Evolutionary conservation across 2,888 invertebrate genomes (phyloP).

Genomic region (Lepidocyrtoides sp.): DNA sequence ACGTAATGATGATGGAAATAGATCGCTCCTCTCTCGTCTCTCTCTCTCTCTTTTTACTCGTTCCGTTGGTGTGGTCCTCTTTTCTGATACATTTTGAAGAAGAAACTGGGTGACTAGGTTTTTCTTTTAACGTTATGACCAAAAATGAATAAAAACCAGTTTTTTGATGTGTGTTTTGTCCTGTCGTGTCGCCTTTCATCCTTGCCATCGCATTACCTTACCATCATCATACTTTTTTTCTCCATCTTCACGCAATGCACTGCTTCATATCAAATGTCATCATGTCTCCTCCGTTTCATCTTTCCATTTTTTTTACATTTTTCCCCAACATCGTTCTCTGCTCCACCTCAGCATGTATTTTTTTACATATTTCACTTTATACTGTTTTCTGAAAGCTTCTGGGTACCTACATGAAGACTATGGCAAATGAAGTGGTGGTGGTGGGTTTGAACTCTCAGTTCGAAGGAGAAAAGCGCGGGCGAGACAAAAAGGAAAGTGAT

Average conservation of each 20-base stretch:
- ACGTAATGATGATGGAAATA: not conserved
- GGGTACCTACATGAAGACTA: no score
- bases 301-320: constrained; percentile 7
- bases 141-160: not conserved
- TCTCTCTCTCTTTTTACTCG: not conserved
- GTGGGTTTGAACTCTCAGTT: no score
- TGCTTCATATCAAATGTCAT: not conserved
- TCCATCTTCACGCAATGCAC: not conserved
- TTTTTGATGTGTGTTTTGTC: not conserved
- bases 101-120: constrained; percentile 19
- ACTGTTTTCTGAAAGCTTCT: no score
- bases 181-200: constrained; percentile 5
- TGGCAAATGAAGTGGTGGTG: no score
- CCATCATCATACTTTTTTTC: not conserved
- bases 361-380: not conserved
- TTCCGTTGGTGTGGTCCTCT: not conserved
- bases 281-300: not conserved
- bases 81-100: not conserved
- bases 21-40: not conserved
- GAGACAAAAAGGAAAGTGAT: constrained; percentile 23
- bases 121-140: not conserved
- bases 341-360: not conserved
- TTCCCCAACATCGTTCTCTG: not conserved
- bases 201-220: not conserved
- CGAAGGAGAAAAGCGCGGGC: no score